These are phyloP conservation scores for Pocillopora verrucosa DNA, from an alignment of 64 coral and sea anemone species.

Conservation along the genomic window DNA sequence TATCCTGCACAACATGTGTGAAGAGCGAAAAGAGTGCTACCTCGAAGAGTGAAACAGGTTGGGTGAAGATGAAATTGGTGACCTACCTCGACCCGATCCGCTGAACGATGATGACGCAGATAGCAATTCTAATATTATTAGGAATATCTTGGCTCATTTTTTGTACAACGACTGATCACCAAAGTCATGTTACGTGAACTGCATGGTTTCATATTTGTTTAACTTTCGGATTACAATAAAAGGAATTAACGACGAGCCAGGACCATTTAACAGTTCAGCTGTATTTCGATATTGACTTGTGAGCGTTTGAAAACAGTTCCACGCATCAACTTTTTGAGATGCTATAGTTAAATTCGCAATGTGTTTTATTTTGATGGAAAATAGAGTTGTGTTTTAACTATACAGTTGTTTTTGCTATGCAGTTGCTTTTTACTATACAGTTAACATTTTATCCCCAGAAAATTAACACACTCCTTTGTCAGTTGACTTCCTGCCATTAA, in stretches of 20 bases:
- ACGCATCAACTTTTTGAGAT: too few species aligned
- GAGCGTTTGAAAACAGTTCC: not conserved
- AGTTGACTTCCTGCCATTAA: too few species aligned
- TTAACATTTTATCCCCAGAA: too few species aligned
- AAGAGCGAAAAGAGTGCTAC: conserved; percentile 22
- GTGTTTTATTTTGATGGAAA: too few species aligned
- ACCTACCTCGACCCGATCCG: conserved; percentile 4
- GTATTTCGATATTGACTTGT: not conserved
- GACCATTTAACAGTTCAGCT: too few species aligned
- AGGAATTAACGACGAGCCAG: not conserved
- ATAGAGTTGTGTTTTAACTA: too few species aligned
- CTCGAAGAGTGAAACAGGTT: conserved; percentile 27
- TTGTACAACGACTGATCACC: not conserved
- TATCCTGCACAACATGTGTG: conserved; percentile 44
- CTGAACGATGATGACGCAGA: not conserved
- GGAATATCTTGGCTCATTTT: conserved; percentile 33
- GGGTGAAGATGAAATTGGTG: conserved; percentile 38
- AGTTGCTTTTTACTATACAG: too few species aligned
- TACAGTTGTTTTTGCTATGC: too few species aligned
- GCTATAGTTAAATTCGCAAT: too few species aligned
- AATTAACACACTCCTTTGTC: too few species aligned
- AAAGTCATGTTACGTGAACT: not conserved
- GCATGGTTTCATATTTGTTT: not conserved
- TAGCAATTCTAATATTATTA: conserved; percentile 7
- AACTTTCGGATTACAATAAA: not conserved